A percentile compares a stretch with the other conserved stretches of the same genome.
These are phyloP conservation scores for Caenorhabditis angaria DNA, from an alignment of 2,888 invertebrate genomes.

Conservation along the genomic window DNA sequence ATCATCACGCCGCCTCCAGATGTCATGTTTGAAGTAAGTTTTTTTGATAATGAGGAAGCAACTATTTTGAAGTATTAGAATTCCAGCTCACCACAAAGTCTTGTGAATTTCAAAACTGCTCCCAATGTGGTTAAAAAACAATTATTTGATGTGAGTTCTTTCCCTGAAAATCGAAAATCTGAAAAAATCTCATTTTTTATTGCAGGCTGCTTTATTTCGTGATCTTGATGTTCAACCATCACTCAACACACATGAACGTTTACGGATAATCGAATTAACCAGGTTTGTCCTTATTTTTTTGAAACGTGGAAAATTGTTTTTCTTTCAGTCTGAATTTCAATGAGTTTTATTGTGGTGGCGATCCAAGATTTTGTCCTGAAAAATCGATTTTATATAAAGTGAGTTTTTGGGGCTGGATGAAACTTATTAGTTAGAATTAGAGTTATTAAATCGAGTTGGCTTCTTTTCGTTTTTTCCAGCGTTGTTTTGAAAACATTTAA, in stretches of 20 bases:
- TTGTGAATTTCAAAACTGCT: background rate
- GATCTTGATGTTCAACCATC: slow-evolving; percentile 11
- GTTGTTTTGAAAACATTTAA: too few species aligned
- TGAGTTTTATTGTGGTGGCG: slow-evolving; percentile 24
- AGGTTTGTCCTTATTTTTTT: slow-evolving; percentile 1
- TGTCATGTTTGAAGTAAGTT: slow-evolving; percentile 14
- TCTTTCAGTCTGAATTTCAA: slow-evolving; percentile 42
- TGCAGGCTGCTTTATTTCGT: slow-evolving; percentile 4
- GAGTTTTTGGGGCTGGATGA: background rate
- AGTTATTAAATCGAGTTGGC: too few species aligned
- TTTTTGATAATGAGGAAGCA: background rate
- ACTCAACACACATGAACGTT: background rate
- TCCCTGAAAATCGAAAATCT: too few species aligned
- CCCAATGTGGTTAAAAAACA: background rate
- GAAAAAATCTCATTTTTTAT: background rate
- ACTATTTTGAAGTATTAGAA: background rate
- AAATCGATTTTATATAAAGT: slow-evolving; percentile 46
- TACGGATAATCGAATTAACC: slow-evolving; percentile 5
- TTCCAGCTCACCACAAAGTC: background rate
- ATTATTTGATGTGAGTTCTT: background rate
- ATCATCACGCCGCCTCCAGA: slow-evolving; percentile 14
- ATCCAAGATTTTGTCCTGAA: slow-evolving; percentile 16
- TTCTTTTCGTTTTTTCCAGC: too few species aligned
- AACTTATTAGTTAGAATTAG: too few species aligned
- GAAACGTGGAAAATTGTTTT: background rate